These are phyloP conservation scores for Lutraria lutraria DNA, from an alignment of 2,888 invertebrate species.

Conservation along the genomic window DNA sequence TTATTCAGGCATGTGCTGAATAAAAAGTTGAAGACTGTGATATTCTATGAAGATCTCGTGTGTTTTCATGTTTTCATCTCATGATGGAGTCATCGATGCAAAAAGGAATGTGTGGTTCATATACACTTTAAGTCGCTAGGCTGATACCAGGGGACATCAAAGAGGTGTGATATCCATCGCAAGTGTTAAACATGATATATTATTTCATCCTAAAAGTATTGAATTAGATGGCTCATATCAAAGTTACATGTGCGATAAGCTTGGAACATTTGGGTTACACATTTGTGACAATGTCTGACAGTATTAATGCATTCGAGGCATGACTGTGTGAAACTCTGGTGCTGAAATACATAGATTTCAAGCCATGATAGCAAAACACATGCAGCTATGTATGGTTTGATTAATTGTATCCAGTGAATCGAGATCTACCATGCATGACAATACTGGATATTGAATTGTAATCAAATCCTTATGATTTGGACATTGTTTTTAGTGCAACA, in stretches of 20 bases:
- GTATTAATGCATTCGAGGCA: background rate
- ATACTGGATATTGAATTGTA: background rate
- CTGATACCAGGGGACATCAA: background rate
- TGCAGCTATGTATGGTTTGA: background rate
- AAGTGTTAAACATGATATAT: slow-evolving; percentile 19
- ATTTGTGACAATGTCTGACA: background rate
- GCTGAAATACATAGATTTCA: background rate
- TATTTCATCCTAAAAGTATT: background rate
- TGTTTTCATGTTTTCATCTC: background rate
- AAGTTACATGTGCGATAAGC: background rate
- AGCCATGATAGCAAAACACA: background rate
- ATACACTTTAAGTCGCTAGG: background rate
- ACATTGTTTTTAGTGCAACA: background rate
- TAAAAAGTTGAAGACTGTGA: too few relatives aligned
- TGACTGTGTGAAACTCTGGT: background rate
- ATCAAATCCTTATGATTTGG: background rate
- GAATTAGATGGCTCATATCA: background rate
- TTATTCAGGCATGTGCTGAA: too few relatives aligned
- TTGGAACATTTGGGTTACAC: background rate
- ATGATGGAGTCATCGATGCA: background rate
- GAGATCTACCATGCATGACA: background rate
- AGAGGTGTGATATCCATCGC: background rate
- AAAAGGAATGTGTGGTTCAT: background rate
- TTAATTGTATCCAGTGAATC: background rate
- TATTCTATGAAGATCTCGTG: background rate